Conservation (phyloP, 2,113 vertebrate genomes). For the Lepisosteus osseus region DNA sequence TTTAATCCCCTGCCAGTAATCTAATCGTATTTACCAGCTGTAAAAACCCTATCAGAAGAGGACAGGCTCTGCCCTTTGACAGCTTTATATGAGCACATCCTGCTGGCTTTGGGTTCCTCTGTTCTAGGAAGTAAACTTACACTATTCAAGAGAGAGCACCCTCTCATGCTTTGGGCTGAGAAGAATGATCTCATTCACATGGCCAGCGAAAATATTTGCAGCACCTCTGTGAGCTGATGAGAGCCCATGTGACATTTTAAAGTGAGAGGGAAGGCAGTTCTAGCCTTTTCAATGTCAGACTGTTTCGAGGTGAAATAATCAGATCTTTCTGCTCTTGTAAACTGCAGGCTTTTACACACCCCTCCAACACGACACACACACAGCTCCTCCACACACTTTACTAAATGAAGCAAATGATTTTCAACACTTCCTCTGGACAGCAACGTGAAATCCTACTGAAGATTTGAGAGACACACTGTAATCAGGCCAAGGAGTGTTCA, state of each 20-base stretch:
- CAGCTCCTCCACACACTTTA: neutral
- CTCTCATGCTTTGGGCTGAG: slow-evolving; percentile 26
- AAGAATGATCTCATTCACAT: slow-evolving; percentile 46
- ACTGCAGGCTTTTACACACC: neutral
- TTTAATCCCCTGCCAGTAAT: slow-evolving; percentile 10
- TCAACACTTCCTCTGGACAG: slow-evolving; percentile 21
- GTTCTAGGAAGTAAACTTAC: slow-evolving; percentile 1
- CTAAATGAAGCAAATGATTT: neutral
- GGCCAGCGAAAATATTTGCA: slow-evolving; percentile 42
- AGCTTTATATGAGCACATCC: neutral
- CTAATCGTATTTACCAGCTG: slow-evolving; percentile 30
- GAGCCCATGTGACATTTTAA: slow-evolving; percentile 23
- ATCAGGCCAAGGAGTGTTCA: neutral
- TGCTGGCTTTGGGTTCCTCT: slow-evolving; percentile 13
- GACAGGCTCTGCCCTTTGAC: slow-evolving; percentile 1
- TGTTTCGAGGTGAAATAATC: neutral
- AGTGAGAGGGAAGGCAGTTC: neutral
- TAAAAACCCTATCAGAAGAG: slow-evolving; percentile 5
- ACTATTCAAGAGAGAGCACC: slow-evolving; percentile 16
- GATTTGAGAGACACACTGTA: slow-evolving; percentile 21
- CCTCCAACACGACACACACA: neutral
- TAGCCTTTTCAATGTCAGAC: slow-evolving; percentile 16
- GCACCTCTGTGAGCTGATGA: slow-evolving; percentile 29
- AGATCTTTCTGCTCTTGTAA: neutral
- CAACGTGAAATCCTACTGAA: neutral